Conservation (phyloP, 2,888 invertebrate genomes). For the Plebejus anna region DNA sequence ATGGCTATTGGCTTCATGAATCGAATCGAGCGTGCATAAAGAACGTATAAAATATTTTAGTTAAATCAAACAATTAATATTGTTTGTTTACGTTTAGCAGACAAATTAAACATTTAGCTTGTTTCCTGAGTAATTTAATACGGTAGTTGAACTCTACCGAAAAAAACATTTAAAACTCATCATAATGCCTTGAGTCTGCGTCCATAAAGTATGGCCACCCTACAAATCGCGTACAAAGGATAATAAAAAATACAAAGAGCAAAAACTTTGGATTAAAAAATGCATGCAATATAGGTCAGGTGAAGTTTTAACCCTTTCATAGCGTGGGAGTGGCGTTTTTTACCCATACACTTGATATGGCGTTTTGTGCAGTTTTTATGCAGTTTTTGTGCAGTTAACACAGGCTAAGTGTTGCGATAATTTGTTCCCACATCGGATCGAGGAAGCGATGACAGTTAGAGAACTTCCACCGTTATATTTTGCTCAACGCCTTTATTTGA, state of each 20-base stretch:
- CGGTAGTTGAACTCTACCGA: no score
- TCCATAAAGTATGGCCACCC: constrained; percentile 44
- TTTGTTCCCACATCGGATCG: constrained; percentile 73
- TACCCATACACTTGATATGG: constrained; percentile 44
- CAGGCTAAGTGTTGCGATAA: constrained; percentile 73
- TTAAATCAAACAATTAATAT: no score
- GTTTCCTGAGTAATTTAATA: no score
- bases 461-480: constrained; percentile 58
- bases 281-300: constrained; percentile 76
- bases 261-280: constrained; percentile 71
- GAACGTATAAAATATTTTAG: no score
- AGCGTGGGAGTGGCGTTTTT: constrained; percentile 75
- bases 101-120: no score
- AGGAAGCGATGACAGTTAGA: constrained; percentile 75
- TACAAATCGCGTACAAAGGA: constrained; percentile 47
- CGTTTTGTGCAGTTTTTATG: constrained; percentile 68
- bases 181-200: no score
- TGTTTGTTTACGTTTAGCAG: no score
- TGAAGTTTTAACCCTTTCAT: constrained; percentile 73
- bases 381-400: constrained; percentile 50
- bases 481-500: constrained; percentile 30
- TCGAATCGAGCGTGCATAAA: no score
- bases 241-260: constrained; percentile 58
- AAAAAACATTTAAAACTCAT: no score
- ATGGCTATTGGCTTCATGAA: neutral